These are phyloP conservation scores for Danio choprae DNA, from an alignment of 2,797 vertebrate species.

Conservation along the genomic window DNA sequence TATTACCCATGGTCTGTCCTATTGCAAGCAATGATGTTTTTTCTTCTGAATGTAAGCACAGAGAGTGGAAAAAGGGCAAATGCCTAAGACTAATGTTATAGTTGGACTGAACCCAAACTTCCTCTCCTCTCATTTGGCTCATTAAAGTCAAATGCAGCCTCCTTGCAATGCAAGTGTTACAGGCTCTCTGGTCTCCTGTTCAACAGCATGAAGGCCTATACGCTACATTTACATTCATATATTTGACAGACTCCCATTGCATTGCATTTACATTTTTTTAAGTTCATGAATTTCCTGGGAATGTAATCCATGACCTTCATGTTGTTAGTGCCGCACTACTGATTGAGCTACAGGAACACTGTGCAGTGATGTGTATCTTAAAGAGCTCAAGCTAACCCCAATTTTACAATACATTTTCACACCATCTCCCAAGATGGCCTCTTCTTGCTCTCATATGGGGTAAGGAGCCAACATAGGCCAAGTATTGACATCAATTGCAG, in stretches of 20 bases:
- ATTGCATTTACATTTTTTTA: neutral
- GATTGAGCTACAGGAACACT: neutral
- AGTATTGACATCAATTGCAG: too few species aligned
- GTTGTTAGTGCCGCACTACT: neutral
- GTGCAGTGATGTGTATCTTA: neutral
- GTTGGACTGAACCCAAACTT: constrained; percentile 50
- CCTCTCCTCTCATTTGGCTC: constrained; percentile 51
- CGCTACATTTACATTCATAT: constrained; percentile 26
- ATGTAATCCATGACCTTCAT: neutral
- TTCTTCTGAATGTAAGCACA: constrained; percentile 47
- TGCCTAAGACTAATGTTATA: constrained; percentile 55
- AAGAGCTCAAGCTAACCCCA: neutral
- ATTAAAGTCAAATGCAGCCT: constrained; percentile 49
- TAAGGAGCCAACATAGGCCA: too few species aligned
- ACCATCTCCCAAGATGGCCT: too few species aligned
- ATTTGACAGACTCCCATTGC: neutral
- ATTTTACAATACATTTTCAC: too few species aligned
- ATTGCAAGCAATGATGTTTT: constrained; percentile 47
- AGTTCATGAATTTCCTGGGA: constrained; percentile 1
- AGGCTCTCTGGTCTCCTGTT: constrained; percentile 30
- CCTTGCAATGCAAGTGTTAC: constrained; percentile 24
- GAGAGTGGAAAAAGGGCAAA: constrained; percentile 51
- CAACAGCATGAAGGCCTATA: neutral
- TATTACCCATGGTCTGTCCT: constrained; percentile 43
- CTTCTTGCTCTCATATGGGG: too few species aligned